Percentiles rank a stretch among this genome's conserved stretches.
These are phyloP conservation scores for Cheilosia pagana DNA, from an alignment of 2,888 invertebrate genomes.

Conservation along the genomic window DNA sequence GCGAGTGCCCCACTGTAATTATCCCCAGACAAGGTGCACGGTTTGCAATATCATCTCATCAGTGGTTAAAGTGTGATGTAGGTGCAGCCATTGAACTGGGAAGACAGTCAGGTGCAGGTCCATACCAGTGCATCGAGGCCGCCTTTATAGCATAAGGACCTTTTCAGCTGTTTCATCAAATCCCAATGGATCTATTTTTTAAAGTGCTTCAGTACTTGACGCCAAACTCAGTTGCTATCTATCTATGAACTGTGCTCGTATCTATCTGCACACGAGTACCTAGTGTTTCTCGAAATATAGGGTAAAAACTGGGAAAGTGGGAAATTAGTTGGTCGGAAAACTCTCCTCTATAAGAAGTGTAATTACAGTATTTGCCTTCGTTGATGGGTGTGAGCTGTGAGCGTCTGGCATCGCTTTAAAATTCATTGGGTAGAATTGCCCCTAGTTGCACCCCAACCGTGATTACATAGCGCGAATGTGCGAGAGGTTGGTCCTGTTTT, in stretches of 20 bases:
- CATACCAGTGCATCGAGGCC: constrained; percentile 1
- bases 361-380: constrained; percentile 66
- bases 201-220: constrained; percentile 4
- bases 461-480: constrained; percentile 24
- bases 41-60: constrained; percentile 20
- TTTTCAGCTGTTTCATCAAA: constrained; percentile 31
- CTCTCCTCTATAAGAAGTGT: constrained; percentile 51
- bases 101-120: constrained; percentile 49
- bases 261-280: background rate
- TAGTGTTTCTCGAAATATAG: constrained; percentile 14
- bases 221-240: background rate
- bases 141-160: constrained; percentile 9
- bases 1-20: constrained; percentile 24
- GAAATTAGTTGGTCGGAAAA: constrained; percentile 66
- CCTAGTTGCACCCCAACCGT: constrained; percentile 50
- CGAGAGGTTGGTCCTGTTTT: constrained; percentile 36
- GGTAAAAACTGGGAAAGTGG: constrained; percentile 65
- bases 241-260: background rate
- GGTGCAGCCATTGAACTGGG: constrained; percentile 19
- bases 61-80: constrained; percentile 51
- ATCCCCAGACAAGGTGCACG: constrained; percentile 14
- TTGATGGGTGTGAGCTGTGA: constrained; percentile 24
- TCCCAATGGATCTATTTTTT: constrained; percentile 36
- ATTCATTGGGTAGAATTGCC: constrained; percentile 49
- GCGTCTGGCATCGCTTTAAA: constrained; percentile 33